phyloP scores from a whole-genome alignment of 2,888 invertebrate species.

The Nudaria mundana region DNA sequence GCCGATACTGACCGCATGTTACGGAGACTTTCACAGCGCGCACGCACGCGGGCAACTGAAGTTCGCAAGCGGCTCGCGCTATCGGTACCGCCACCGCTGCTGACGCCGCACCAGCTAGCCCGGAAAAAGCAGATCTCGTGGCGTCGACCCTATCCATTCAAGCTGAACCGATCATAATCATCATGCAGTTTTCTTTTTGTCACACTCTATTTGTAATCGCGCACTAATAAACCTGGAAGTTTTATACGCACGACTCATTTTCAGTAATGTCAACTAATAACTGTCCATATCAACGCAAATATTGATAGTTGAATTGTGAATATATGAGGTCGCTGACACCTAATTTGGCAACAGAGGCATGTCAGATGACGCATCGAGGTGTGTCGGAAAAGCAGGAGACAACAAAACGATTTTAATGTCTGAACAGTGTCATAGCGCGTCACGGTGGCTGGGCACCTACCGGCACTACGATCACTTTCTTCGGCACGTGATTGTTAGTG shows the following conservation, averaged over 20 bases:
- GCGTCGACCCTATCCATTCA: constrained; percentile 76
- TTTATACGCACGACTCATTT: no score
- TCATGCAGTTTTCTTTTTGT: constrained; percentile 67
- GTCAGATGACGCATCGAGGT: constrained; percentile 58
- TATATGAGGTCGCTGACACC: constrained; percentile 43
- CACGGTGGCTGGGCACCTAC: constrained; percentile 57
- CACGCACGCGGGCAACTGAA: constrained; percentile 75
- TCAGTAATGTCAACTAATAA: no score
- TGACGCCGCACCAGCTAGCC: constrained; percentile 59
- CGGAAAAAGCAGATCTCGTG: constrained; percentile 72
- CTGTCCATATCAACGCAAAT: constrained; percentile 9
- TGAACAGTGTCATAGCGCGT: constrained; percentile 56
- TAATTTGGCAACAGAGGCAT: constrained; percentile 50
- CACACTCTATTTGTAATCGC: constrained; percentile 65
- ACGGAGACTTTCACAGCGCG: constrained; percentile 75
- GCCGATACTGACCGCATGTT: constrained; percentile 64
- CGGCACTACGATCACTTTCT: constrained; percentile 68
- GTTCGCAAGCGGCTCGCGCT: constrained; percentile 52
- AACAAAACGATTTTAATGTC: constrained; percentile 54
- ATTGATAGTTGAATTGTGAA: constrained; percentile 19
- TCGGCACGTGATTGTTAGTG: constrained; percentile 64
- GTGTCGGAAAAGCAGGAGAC: constrained; percentile 60
- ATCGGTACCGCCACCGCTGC: constrained; percentile 54
- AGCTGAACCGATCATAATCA: constrained; percentile 66
- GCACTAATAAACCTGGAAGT: constrained; percentile 39